phyloP scores from a whole-genome alignment of 2,113 vertebrate species.

The Paramormyrops kingsleyae region DNA sequence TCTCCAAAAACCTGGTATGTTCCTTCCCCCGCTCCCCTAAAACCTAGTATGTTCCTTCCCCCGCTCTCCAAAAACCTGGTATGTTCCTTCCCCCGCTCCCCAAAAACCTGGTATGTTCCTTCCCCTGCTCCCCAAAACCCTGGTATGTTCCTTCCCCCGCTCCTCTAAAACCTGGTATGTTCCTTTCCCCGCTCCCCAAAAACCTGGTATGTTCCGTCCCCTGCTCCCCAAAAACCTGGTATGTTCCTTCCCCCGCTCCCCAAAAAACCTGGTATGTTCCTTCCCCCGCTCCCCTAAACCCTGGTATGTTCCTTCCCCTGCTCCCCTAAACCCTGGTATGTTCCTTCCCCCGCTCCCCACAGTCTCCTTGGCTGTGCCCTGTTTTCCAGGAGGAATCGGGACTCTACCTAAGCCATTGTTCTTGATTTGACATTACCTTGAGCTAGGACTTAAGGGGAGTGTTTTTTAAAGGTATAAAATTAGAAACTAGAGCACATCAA shows the following conservation, averaged over 20 bases:
- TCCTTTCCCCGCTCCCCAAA: too few species aligned
- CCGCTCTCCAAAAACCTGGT: too few species aligned
- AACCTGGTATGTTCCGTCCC: too few species aligned
- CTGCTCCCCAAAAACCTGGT: too few species aligned
- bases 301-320: too few species aligned
- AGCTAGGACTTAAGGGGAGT: constrained; percentile 54
- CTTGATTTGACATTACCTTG: constrained; percentile 69
- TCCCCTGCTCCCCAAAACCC: background rate
- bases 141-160: too few species aligned
- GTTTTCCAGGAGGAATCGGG: constrained; percentile 53
- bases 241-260: too few species aligned
- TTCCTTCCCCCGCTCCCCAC: background rate
- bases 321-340: background rate
- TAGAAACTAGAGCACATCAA: constrained; percentile 75
- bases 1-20: background rate
- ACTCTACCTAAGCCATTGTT: constrained; percentile 62
- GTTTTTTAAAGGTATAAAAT: constrained; percentile 59
- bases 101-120: background rate
- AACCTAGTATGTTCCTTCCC: too few species aligned
- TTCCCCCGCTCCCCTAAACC: too few species aligned
- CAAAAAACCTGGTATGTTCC: too few species aligned
- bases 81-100: too few species aligned
- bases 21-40: background rate
- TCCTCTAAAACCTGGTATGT: too few species aligned
- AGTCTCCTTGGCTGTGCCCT: constrained; percentile 53